A percentile compares a stretch with the other conserved stretches of the same genome.
Conservation (phyloP, 2,888 invertebrate species). For the Calephelis perditalis region DNA sequence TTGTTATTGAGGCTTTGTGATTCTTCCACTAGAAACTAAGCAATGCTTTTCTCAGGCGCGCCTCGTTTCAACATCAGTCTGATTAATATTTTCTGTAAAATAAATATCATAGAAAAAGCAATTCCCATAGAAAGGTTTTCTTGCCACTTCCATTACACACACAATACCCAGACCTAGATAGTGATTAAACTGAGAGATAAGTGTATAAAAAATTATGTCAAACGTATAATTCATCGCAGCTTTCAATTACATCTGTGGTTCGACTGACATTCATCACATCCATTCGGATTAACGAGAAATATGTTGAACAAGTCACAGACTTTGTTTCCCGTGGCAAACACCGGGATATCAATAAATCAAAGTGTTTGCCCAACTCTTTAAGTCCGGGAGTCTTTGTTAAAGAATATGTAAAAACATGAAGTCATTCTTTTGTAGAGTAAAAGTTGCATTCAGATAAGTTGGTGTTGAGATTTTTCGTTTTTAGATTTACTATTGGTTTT, state of each 20-base stretch:
- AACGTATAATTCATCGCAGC: slow-evolving; percentile 21
- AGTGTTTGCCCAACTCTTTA: slow-evolving; percentile 21
- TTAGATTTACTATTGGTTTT: background rate
- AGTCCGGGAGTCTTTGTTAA: slow-evolving; percentile 13
- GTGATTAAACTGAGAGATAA: slow-evolving; percentile 13
- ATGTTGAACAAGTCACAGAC: slow-evolving; percentile 23
- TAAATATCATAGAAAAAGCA: too few relatives aligned
- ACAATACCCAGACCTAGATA: too few relatives aligned
- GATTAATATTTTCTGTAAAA: too few relatives aligned
- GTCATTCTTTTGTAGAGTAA: background rate
- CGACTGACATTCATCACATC: slow-evolving; percentile 22
- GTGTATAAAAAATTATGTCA: slow-evolving; percentile 23
- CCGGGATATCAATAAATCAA: slow-evolving; percentile 20
- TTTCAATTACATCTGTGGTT: slow-evolving; percentile 24
- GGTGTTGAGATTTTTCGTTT: background rate
- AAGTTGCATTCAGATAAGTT: background rate
- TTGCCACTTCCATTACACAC: too few relatives aligned
- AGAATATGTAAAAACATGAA: background rate
- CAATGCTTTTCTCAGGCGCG: too few relatives aligned
- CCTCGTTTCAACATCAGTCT: too few relatives aligned
- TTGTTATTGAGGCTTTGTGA: too few relatives aligned
- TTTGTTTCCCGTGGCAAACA: slow-evolving; percentile 16
- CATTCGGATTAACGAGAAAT: slow-evolving; percentile 24
- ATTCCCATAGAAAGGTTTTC: too few relatives aligned
- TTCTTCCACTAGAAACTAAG: too few relatives aligned